phyloP scores from a whole-genome alignment of 1,140 invertebrate species.

The Myzus persicae region DNA sequence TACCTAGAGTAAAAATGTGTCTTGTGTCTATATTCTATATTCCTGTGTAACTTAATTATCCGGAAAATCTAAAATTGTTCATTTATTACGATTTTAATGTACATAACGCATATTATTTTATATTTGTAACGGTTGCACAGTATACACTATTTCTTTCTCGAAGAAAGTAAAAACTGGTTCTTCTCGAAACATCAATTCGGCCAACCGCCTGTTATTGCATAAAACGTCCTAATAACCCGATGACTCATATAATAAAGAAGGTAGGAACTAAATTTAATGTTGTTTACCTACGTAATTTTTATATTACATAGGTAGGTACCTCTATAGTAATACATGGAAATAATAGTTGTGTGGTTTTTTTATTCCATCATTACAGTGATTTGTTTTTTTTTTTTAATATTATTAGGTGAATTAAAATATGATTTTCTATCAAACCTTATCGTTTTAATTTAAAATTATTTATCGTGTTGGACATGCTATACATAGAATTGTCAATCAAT shows the following conservation, averaged over 20 bases:
- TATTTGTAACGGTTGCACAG: not conserved
- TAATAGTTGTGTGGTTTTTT: not conserved
- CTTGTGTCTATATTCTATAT: not conserved
- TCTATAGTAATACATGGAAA: not conserved
- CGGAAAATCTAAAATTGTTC: not conserved
- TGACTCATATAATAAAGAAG: conserved; percentile 35
- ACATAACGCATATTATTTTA: not conserved
- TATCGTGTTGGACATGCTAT: not conserved
- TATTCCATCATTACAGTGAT: not conserved
- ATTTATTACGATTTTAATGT: not conserved
- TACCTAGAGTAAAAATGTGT: not conserved
- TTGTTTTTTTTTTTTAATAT: not conserved
- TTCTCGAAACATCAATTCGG: not conserved
- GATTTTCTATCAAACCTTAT: not conserved
- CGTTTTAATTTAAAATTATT: not conserved
- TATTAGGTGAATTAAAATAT: not conserved
- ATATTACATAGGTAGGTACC: too few species aligned
- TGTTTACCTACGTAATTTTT: conserved; percentile 8
- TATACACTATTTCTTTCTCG: not conserved
- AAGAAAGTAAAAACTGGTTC: conserved; percentile 43
- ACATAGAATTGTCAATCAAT: not conserved
- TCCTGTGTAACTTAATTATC: not conserved
- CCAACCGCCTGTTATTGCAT: not conserved
- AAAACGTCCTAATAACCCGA: conserved; percentile 28
- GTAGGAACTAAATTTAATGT: conserved; percentile 3